Percentiles rank a stretch among this genome's conserved stretches.
These are phyloP conservation scores for Polypedilum pembai DNA, from an alignment of 1,140 invertebrate genomes.

Conservation along the genomic window DNA sequence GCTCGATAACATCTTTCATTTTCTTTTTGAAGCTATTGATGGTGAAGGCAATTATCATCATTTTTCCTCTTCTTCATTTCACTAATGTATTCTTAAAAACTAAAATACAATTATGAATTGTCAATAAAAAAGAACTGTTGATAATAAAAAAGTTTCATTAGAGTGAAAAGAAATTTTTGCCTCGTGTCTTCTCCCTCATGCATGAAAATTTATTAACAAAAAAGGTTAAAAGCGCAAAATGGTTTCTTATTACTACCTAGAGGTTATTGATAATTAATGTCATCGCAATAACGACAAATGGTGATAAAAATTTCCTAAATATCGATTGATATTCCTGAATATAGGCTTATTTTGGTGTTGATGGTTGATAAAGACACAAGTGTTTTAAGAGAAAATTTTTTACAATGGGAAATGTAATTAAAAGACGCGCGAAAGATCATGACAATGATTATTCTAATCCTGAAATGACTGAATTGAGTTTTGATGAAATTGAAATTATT, in stretches of 20 bases:
- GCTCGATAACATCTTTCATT: background rate
- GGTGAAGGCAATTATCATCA: background rate
- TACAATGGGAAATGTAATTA: background rate
- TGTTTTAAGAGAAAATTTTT: background rate
- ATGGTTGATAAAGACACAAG: background rate
- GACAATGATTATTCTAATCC: slow-evolving; percentile 4
- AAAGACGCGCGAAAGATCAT: background rate
- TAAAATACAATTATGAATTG: too few relatives aligned
- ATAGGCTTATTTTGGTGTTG: background rate
- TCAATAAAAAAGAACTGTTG: too few relatives aligned
- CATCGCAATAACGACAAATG: background rate
- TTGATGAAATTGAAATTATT: background rate
- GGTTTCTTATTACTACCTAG: background rate
- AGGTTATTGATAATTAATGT: background rate
- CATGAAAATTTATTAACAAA: too few relatives aligned
- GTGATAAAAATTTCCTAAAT: background rate
- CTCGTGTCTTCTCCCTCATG: too few relatives aligned
- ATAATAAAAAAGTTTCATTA: too few relatives aligned
- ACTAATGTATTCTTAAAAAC: too few relatives aligned
- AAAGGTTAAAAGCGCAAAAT: too few relatives aligned
- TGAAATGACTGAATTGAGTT: background rate
- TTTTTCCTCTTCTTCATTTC: too few relatives aligned
- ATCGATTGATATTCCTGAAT: background rate
- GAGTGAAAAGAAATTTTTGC: too few relatives aligned
- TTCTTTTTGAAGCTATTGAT: background rate